phyloP scores from a whole-genome alignment of 2,888 invertebrate species.

The Tinea trinotella region DNA sequence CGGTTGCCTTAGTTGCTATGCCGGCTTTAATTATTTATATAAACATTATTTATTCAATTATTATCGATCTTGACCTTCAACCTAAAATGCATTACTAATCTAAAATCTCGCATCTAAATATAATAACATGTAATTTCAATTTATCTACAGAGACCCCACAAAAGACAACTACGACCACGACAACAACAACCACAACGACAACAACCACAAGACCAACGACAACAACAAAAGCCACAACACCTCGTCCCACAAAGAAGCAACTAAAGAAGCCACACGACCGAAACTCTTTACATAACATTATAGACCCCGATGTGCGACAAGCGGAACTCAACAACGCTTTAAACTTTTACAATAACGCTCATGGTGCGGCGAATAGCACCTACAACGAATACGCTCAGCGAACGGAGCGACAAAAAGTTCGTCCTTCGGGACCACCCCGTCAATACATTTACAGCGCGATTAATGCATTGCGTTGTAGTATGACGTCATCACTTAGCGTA shows the following conservation, averaged over 20 bases:
- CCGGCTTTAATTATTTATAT: too few species aligned
- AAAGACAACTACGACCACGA: slow-evolving; percentile 50
- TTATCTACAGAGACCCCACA: slow-evolving; percentile 59
- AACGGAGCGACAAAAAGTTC: slow-evolving; percentile 55
- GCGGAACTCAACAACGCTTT: slow-evolving; percentile 51
- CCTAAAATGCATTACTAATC: neutral
- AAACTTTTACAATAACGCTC: slow-evolving; percentile 47
- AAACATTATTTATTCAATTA: too few species aligned
- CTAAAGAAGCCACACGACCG: slow-evolving; percentile 53
- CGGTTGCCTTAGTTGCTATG: too few species aligned
- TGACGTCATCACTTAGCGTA: neutral
- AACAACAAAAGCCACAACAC: slow-evolving; percentile 44
- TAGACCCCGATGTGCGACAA: slow-evolving; percentile 50
- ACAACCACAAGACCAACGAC: slow-evolving; percentile 57
- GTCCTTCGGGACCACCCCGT: slow-evolving; percentile 56
- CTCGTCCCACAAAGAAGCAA: slow-evolving; percentile 50
- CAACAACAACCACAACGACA: slow-evolving; percentile 51
- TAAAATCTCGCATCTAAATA: neutral
- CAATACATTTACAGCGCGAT: slow-evolving; percentile 40
- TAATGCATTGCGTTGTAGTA: slow-evolving; percentile 6
- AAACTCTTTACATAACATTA: slow-evolving; percentile 43
- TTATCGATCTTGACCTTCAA: too few species aligned
- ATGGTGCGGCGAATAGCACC: slow-evolving; percentile 39
- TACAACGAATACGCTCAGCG: slow-evolving; percentile 56
- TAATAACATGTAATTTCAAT: neutral